phyloP scores from a whole-genome alignment of 2,888 invertebrate genomes.

The Andrena minutula region DNA sequence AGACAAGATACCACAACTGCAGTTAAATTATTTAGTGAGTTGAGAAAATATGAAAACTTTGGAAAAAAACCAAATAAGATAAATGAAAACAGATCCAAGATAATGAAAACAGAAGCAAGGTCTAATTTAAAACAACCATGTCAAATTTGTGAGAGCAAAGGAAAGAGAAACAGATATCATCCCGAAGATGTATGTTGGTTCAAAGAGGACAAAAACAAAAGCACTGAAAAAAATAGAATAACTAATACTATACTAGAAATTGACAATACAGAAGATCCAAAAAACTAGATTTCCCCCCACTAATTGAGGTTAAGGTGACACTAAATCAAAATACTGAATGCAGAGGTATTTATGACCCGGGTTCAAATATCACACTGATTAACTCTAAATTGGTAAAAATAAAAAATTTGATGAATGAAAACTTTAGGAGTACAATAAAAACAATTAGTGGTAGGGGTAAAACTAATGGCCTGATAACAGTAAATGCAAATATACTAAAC shows the following conservation, averaged over 20 bases:
- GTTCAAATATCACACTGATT: neutral
- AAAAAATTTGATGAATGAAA: neutral
- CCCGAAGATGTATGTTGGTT: neutral
- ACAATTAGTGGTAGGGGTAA: constrained; percentile 7
- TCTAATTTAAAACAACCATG: neutral
- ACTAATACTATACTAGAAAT: neutral
- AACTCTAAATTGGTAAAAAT: neutral
- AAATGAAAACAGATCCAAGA: neutral
- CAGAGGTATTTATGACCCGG: neutral
- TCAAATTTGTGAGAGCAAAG: neutral
- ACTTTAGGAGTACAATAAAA: neutral
- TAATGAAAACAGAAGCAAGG: neutral
- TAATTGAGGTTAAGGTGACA: neutral
- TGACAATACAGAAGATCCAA: constrained; percentile 2
- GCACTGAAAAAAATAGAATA: neutral
- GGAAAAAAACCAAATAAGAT: neutral
- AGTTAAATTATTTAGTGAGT: neutral
- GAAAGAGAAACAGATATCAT: neutral
- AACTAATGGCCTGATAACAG: constrained; percentile 1
- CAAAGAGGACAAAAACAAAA: neutral
- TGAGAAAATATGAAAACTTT: neutral
- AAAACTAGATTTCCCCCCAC: constrained; percentile 3
- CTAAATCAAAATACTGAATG: neutral
- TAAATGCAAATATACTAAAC: constrained; percentile 12
- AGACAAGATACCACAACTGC: neutral